A percentile compares a stretch with the other conserved stretches of the same genome.
phyloP scores from a whole-genome alignment of 2,113 vertebrate species.

The Stomatorhinus ivindoensis region DNA sequence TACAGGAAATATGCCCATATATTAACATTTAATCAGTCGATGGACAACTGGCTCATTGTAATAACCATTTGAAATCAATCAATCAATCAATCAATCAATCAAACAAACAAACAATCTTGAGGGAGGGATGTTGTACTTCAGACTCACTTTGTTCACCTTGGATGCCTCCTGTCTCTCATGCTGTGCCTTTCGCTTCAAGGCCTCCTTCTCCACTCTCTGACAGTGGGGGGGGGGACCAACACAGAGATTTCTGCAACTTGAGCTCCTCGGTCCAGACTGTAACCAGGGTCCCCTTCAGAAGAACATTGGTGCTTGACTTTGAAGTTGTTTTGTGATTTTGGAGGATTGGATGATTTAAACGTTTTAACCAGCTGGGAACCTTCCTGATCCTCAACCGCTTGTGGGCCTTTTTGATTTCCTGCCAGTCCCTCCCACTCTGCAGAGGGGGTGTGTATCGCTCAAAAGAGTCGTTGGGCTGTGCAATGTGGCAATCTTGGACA shows the following conservation, averaged over 20 bases:
- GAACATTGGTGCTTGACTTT: neutral
- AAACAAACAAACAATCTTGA: too few species aligned
- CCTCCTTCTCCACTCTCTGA: neutral
- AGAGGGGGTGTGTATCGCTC: neutral
- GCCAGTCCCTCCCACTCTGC: neutral
- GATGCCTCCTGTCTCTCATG: neutral
- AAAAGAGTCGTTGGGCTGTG: neutral
- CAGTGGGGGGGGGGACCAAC: neutral
- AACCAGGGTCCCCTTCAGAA: neutral
- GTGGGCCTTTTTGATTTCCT: neutral
- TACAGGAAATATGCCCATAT: neutral
- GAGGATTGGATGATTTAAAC: neutral
- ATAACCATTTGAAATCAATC: neutral
- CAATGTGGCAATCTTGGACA: neutral
- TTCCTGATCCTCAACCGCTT: neutral
- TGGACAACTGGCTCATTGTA: neutral
- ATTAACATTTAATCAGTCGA: neutral
- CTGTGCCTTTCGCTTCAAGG: neutral
- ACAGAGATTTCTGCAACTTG: neutral
- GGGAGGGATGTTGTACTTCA: neutral
- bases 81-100: too few species aligned
- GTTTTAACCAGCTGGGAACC: neutral
- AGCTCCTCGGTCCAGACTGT: neutral
- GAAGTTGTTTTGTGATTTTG: neutral
- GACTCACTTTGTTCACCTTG: neutral